These are phyloP conservation scores for Drosophila helvetica DNA, from an alignment of 2,888 invertebrate species.

Conservation along the genomic window DNA sequence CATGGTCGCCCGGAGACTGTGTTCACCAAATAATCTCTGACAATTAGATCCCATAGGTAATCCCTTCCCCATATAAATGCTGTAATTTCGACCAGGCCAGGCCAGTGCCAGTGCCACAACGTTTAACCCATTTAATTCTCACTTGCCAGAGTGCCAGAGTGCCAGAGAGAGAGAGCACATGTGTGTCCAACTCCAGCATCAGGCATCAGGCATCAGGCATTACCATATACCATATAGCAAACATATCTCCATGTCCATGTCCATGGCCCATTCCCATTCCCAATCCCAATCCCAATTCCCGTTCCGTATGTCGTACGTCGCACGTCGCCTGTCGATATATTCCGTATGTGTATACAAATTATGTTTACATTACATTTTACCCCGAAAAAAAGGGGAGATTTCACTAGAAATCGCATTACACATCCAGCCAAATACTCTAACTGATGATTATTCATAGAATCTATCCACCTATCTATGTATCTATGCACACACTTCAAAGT, in stretches of 20 bases:
- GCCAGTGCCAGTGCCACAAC: not conserved
- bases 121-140: not conserved
- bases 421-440: constrained; percentile 18
- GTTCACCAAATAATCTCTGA: not conserved
- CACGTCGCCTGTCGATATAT: constrained; percentile 47
- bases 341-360: constrained; percentile 55
- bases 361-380: constrained; percentile 52
- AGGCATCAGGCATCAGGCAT: not conserved
- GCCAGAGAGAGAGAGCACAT: constrained; percentile 32
- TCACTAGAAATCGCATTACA: constrained; percentile 7
- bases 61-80: not conserved
- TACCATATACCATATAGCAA: not conserved
- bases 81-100: too few relatives aligned
- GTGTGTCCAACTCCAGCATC: constrained; percentile 16
- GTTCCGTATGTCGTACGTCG: constrained; percentile 34
- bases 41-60: not conserved
- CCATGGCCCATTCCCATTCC: constrained; percentile 6
- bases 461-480: not conserved
- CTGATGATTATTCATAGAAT: not conserved
- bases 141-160: not conserved
- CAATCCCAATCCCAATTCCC: constrained; percentile 4
- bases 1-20: too few relatives aligned
- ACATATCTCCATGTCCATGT: constrained; percentile 42
- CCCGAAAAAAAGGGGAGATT: constrained; percentile 28
- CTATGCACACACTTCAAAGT: not conserved